These are phyloP conservation scores for Calyptomena viridis DNA, from an alignment of 2,113 vertebrate species.

Conservation along the genomic window DNA sequence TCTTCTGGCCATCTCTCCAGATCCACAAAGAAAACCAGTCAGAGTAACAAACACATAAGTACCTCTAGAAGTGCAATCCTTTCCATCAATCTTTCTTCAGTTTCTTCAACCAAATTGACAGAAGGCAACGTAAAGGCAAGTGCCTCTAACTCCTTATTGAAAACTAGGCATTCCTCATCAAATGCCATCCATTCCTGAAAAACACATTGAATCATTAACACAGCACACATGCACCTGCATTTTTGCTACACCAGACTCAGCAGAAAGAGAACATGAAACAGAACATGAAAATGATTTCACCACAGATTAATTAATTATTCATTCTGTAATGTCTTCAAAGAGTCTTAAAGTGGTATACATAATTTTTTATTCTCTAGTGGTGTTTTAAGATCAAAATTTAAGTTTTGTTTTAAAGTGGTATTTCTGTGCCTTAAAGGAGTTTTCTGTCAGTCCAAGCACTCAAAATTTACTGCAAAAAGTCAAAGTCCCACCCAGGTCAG, in stretches of 20 bases:
- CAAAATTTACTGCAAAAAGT: background rate
- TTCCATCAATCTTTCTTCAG: constrained; percentile 78
- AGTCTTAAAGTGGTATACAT: background rate
- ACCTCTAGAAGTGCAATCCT: constrained; percentile 82
- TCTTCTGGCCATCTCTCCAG: background rate
- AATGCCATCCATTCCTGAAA: constrained; percentile 84
- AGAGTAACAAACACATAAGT: background rate
- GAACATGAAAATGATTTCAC: background rate
- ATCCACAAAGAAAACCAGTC: background rate
- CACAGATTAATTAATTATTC: background rate
- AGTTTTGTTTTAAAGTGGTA: background rate
- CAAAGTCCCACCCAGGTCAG: background rate
- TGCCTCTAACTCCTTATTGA: constrained; percentile 76
- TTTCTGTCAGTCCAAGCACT: background rate
- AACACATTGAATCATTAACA: background rate
- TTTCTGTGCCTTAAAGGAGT: background rate
- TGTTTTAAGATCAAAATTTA: background rate
- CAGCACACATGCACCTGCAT: background rate
- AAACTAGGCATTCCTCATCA: constrained; percentile 74
- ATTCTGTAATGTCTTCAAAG: background rate
- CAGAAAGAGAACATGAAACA: background rate
- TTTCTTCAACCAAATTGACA: constrained; percentile 76
- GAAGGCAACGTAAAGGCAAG: constrained; percentile 72
- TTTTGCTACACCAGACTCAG: background rate
- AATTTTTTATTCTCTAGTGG: background rate